Base-by-base conservation (phyloP, 2,888 invertebrate genomes). In the Maniola hyperantus region DNA sequence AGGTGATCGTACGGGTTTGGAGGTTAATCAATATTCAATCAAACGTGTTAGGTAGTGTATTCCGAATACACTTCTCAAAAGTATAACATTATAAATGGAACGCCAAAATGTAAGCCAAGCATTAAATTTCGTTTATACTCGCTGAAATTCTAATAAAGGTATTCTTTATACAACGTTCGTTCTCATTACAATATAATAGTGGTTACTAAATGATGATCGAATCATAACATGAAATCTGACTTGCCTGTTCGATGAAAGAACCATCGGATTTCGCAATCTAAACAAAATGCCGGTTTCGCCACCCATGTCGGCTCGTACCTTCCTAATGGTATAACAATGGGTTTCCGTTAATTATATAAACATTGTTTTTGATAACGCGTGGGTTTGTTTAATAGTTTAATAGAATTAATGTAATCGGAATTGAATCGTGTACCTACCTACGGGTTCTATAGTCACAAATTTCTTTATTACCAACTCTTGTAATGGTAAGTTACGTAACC, bases 351-450 rank as follows among this genome's bases (percentile, higher is more conserved):
- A 68, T 68, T 65, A 65, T 54, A 68, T 66, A 69, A 69, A 66
- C 69, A 69, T 66, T 64, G 65, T 60, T 63, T 53, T 62, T 62
- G 44, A 63, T 66, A 36, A 54, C 51, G 66, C 64, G 69, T 69
- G 59, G 69, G 69, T 54, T 67, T 63, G 53, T 68, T 64, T 60
- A 64, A 60, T 59, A 65, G 53, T 68, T 64, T 60, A 64, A 60
- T 59, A 65, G 57, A 58, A 65, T 53, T 55, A 20, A 20, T 50
- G 51, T 46, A 51, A 66, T 63, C 58, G 42, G 57, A 57, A 18
- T 63, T 44, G 55, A 53, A 58, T 61, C 42, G 20, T 18, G 61
- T 62, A 57, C n/a, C 54, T 66, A 57, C 18, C 54, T 62, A n/a
- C 50, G 2, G 36, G 6, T 18, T 18, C 39, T 11, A 18, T 10